phyloP scores from a whole-genome alignment of 2,888 invertebrate genomes.

The Listrodromus nycthemerus region DNA sequence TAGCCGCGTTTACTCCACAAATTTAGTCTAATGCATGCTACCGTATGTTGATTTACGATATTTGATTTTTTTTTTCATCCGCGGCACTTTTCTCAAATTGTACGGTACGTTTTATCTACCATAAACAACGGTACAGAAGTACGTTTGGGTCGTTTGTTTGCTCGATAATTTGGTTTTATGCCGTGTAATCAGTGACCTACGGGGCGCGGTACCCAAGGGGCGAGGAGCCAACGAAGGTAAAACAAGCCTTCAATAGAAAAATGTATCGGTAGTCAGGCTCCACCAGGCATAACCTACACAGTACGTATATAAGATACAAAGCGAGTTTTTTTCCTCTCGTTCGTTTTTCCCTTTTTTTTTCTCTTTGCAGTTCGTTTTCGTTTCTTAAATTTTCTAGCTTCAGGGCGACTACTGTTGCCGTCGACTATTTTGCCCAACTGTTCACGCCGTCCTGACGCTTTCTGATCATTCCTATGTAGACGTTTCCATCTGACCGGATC shows the following conservation, averaged over 20 bases:
- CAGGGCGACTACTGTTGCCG: background rate
- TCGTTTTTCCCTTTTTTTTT: background rate
- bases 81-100: slow-evolving; percentile 1
- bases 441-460: background rate
- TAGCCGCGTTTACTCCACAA: background rate
- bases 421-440: slow-evolving; percentile 17
- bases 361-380: background rate
- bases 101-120: slow-evolving; percentile 19
- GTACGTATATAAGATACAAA: background rate
- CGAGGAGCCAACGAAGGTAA: slow-evolving; percentile 6
- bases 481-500: slow-evolving; percentile 40
- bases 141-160: slow-evolving; percentile 38
- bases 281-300: background rate
- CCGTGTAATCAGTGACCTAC: background rate
- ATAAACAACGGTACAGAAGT: background rate
- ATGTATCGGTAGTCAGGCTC: slow-evolving; percentile 17
- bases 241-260: slow-evolving; percentile 13
- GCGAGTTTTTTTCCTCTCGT: background rate
- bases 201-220: slow-evolving; percentile 2
- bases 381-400: background rate
- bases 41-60: background rate
- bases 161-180: slow-evolving; percentile 52
- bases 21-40: background rate
- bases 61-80: slow-evolving; percentile 20
- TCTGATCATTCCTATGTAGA: slow-evolving; percentile 49